Evolutionary conservation across 2,113 vertebrate species (phyloP).

Genomic region (Syrrhaptes paradoxus): DNA sequence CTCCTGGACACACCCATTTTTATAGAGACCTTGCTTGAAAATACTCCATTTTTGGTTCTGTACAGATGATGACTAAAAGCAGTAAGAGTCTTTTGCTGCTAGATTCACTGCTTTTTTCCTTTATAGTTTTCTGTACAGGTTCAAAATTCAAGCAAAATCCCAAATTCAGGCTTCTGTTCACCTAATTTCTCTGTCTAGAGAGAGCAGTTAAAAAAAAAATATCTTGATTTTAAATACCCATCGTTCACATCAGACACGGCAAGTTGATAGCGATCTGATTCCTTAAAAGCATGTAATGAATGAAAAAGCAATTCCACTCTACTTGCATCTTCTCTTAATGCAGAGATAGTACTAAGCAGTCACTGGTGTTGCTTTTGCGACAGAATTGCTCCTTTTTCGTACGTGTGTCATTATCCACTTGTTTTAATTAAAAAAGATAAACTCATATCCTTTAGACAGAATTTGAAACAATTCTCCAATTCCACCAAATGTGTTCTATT

Average conservation of each 20-base stretch:
- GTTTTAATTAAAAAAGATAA: not conserved
- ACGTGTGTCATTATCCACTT: not conserved
- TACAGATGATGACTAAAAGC: not conserved
- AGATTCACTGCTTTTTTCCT: not conserved
- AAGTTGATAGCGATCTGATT: not conserved
- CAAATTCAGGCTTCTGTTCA: not conserved
- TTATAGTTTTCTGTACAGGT: not conserved
- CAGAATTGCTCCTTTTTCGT: not conserved
- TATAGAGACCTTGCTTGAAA: slow-evolving; percentile 12
- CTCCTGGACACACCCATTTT: slow-evolving; percentile 76
- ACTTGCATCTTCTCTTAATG: not conserved
- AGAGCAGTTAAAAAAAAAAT: not conserved
- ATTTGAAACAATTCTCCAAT: not conserved
- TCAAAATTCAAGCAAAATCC: not conserved
- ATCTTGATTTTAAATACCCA: not conserved
- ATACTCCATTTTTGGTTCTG: slow-evolving; percentile 40
- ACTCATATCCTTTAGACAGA: not conserved
- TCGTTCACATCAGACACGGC: not conserved
- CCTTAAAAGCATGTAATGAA: not conserved
- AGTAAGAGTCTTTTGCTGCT: not conserved
- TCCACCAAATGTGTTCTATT: not conserved
- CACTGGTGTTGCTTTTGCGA: not conserved
- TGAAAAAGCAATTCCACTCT: not conserved
- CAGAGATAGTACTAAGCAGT: not conserved
- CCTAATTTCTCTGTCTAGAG: not conserved